These are phyloP conservation scores for Entelurus aequoreus DNA, from an alignment of 2,113 vertebrate species.

Conservation along the genomic window DNA sequence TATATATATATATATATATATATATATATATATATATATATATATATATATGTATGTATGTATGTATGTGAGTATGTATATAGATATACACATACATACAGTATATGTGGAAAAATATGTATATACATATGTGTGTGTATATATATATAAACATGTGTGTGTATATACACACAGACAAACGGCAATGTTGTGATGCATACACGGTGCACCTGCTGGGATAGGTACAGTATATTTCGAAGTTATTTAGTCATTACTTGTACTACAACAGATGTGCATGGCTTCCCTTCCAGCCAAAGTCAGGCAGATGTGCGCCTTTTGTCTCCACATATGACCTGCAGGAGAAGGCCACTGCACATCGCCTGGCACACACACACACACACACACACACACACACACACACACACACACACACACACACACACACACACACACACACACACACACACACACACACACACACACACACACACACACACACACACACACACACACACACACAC, in stretches of 20 bases:
- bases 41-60: too few relatives aligned
- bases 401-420: conserved; percentile 44
- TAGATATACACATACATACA: too few relatives aligned
- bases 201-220: conserved; percentile 36
- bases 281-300: conserved; percentile 40
- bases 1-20: too few relatives aligned
- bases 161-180: conserved; percentile 1
- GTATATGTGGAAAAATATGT: neutral
- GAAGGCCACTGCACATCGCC: conserved; percentile 42
- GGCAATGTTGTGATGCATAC: conserved; percentile 26
- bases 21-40: too few relatives aligned
- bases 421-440: conserved; percentile 35
- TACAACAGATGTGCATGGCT: conserved; percentile 40
- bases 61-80: too few relatives aligned
- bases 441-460: conserved; percentile 48
- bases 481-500: conserved; percentile 35
- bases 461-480: conserved; percentile 42
- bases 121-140: conserved; percentile 43
- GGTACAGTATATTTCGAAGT: conserved; percentile 54
- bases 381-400: conserved; percentile 17
- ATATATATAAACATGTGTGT: conserved; percentile 14
- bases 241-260: conserved; percentile 26
- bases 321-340: conserved; percentile 52
- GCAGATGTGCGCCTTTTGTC: conserved; percentile 61
- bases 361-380: conserved; percentile 15